Evolutionary conservation across 2,113 vertebrate species (phyloP), one percentile per base, ranked within the genome.

Genomic region (Sapajus apella): DNA sequence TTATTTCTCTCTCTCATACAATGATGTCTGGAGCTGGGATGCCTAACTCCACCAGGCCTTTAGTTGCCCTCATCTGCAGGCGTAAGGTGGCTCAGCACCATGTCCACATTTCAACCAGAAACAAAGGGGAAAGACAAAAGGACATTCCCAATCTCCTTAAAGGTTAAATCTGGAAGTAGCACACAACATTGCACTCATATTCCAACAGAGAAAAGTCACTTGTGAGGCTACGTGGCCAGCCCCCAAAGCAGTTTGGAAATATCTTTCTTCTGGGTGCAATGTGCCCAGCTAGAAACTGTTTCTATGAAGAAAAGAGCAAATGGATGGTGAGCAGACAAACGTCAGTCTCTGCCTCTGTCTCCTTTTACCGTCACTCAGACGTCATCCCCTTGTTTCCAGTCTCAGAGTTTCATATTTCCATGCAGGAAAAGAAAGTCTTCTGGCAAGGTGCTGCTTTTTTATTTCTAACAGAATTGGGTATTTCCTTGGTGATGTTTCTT

Each of bases 151-250:
- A 27, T 40, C 14, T 35, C 37, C 12, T 11, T 17, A 30, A 64
- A 32, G 68, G 45, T 43, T 66, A 47, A 10, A 40, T 73, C 21
- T 27, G 25, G 16, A 45, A 27, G 14, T 32, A 43, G 40, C 64
- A 52, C 6, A 0, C 5, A 6, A n/a, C 27, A 0, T 23, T 4
- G 2, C 20, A 1, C 10, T n/a, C 37, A 9, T 14, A 9, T 14
- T 37, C 30, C 18, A 0, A 21, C 16, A 30, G 58, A 52, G 77
- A 61, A 27, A 12, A 12, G 37, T 1, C 0, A 30, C 20, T 16
- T 17, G 2, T 0, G 0, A 30, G 27, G 50, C 82, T 52, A 10
- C 1, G 0, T 11, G 35, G 21, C 81, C 1, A 9, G 30, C 17
- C 55, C 35, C n/a, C 14, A 21, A 18, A 61, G 23, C 87, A 35